Base-by-base conservation (phyloP, 2,888 invertebrate species). In the Frankliniella fusca region DNA sequence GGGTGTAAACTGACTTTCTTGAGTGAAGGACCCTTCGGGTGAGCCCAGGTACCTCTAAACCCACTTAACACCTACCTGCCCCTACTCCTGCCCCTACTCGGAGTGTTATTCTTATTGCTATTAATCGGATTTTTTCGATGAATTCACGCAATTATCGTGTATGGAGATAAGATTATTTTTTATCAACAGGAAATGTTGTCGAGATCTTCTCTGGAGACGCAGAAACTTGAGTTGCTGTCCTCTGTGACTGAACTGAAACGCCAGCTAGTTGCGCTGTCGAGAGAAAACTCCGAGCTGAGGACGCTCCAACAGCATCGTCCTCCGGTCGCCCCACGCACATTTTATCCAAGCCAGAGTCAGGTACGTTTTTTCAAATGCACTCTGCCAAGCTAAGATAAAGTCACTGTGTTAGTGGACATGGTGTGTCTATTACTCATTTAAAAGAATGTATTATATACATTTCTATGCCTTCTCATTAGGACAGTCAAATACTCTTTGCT, bases 231-330 rank as follows among this genome's bases (percentile, higher is more conserved):
- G 88, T 90, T 99, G 84, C 91, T 98, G 90, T 95, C 96, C 76
- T 96, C 98, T 85, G 91, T 99, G 85, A 97, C 97, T 84, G 97
- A 97, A 87, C 91, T 98, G 85, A 96, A 98, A 86, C 90, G 97
- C 84, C 94, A 95, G 85, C 93, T 95, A 84, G 94, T 95, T 9
- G 93, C 94, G 61, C 90, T 97, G 81, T 98, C 98, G 87, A 92
- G 95, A 83, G 97, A 98, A 85, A 94, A 96, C 86, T 87, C 94
- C 82, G 95, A 97, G 86, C 90, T 97, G 81, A 91, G 94, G 84
- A 23, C 70, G 11, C 27, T 76, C 9, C 89, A 87, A 18, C 84
- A 85, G 18, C 83, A 86, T 86, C 84, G 89, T 84, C 88, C 89
- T n/a, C 88, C 87, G 70, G 87, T 89, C 83, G 88, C 88, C 49